Percentiles rank a stretch among this genome's conserved stretches.
Conservation (phyloP, 2,888 invertebrate genomes). For the Stenodema calcarata region DNA sequence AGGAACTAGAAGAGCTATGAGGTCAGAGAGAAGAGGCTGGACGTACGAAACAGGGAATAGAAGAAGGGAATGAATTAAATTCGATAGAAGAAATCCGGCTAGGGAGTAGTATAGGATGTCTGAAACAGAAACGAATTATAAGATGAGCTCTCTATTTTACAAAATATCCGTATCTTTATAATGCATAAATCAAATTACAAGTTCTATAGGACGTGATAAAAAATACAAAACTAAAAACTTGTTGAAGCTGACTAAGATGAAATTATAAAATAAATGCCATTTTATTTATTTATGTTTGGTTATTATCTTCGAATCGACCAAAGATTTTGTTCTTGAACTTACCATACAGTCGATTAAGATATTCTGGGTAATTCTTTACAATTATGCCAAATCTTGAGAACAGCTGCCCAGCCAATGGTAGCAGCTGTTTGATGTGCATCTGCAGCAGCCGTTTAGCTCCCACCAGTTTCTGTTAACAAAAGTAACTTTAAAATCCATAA, state of each 20-base stretch:
- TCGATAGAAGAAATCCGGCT: conserved; percentile 67
- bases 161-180: too few species aligned
- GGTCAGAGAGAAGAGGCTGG: conserved; percentile 61
- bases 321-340: neutral
- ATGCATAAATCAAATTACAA: too few species aligned
- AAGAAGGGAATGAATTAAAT: conserved; percentile 66
- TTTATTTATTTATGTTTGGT: too few species aligned
- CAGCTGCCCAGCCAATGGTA: conserved; percentile 58
- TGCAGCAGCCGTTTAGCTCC: conserved; percentile 59
- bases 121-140: conserved; percentile 55
- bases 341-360: conserved; percentile 62
- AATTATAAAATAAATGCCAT: too few species aligned
- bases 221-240: too few species aligned
- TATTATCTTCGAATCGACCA: too few species aligned
- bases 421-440: conserved; percentile 60
- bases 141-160: too few species aligned
- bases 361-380: conserved; percentile 60
- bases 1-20: conserved; percentile 62
- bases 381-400: conserved; percentile 61
- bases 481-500: neutral
- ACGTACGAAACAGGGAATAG: conserved; percentile 64
- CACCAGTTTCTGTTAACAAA: conserved; percentile 33
- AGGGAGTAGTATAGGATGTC: conserved; percentile 66
- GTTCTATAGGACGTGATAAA: too few species aligned
- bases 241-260: too few species aligned